Base-by-base conservation (phyloP, 2,888 invertebrate species). In the Cephus spinipes region DNA sequence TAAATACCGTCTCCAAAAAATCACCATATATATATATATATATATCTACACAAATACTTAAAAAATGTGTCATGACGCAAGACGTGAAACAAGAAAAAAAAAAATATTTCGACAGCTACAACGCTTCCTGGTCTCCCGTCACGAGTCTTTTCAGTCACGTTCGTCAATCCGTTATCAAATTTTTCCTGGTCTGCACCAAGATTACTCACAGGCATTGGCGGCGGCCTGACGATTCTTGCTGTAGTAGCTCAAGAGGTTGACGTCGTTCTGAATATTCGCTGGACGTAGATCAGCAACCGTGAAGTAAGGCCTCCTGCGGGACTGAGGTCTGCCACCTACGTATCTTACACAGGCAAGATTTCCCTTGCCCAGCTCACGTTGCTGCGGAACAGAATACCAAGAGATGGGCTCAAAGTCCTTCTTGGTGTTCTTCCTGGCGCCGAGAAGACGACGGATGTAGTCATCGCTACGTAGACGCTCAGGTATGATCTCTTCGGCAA, bases 191-290 rank as follows among this genome's bases (percentile, higher is more conserved):
- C 40, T 6, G 40, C n/a, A 12, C 55, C 30, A 12, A 40, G 15
- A 23, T 12, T 89, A 91, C 91, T 91, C 85, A 91, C 91, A 91
- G 84, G 90, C 90, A 84, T 86, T 87, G 88, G 93, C 93, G 85
- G 94, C 95, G 87, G 95, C 95, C 87, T 94, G 94, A 87, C 95
- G 94, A 92, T 96, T 95, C 93, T 95, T 96, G 93, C 95, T 95
- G 94, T 97, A 97, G 94, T 95, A 97, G 91, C 97, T 97, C 90
- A 97, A 94, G 89, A 96, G 95, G 91, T 96, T 96, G 92, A 97
- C 96, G 93, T 97, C 97, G 92, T 94, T 96, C 92, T 95, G 95
- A 92, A 97, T 94, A 92, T 96, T 96, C 83, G 94, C 93, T 12
- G 92, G 92, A 55, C 92, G 90, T 74, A 92, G 86, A 88, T 96